phyloP scores from a whole-genome alignment of 2,113 vertebrate genomes.

The Gnathonemus longibarbis region DNA sequence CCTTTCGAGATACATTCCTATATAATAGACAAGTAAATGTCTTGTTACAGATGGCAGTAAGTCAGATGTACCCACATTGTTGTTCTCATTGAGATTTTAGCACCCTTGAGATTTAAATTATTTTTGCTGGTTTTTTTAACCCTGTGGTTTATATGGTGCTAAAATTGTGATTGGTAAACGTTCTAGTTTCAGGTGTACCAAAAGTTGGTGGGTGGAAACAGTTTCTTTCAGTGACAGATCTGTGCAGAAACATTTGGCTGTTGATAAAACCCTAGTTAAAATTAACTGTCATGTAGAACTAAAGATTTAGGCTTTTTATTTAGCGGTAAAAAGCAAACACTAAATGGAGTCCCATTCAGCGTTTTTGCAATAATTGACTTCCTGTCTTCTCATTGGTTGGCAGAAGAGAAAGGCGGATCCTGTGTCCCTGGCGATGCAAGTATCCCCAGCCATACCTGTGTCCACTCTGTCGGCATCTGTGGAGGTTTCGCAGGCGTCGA shows the following conservation, averaged over 20 bases:
- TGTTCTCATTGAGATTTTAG: not conserved
- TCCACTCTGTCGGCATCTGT: constrained; percentile 60
- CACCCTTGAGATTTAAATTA: not conserved
- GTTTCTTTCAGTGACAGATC: not conserved
- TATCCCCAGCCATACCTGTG: constrained; percentile 66
- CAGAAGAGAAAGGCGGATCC: constrained; percentile 86
- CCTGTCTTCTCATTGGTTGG: constrained; percentile 26
- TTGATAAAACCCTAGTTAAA: not conserved
- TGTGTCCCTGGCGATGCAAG: constrained; percentile 64
- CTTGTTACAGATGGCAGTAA: not conserved
- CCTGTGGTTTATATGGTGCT: not conserved
- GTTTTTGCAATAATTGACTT: not conserved
- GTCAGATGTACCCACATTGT: not conserved
- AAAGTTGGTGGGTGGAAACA: not conserved
- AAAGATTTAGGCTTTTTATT: not conserved
- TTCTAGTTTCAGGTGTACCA: not conserved
- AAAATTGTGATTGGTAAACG: not conserved
- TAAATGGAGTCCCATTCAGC: not conserved
- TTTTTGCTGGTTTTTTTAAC: not conserved
- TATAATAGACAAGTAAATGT: not conserved
- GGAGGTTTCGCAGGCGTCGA: constrained; percentile 70
- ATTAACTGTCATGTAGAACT: not conserved
- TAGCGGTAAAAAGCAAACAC: not conserved
- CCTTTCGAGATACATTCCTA: not conserved
- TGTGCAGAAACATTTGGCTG: not conserved